Base-by-base conservation (phyloP, 2,888 invertebrate species). In the Euplexia lucipara region DNA sequence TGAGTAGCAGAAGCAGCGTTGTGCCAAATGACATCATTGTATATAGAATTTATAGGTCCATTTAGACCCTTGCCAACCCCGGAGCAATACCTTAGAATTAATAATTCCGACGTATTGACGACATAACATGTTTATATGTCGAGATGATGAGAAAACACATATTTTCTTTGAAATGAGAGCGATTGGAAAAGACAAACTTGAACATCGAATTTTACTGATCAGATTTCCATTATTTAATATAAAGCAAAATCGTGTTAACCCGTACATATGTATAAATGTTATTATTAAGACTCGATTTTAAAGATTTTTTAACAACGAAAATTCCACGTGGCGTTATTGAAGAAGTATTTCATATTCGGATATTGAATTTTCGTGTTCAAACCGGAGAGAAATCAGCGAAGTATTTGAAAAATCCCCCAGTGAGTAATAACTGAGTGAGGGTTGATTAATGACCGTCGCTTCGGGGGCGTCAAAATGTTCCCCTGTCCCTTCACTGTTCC, bases 381-480 rank as follows among this genome's bases (percentile, higher is more conserved):
- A 57, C 61, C 49, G n/a, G 49, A 61, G 68, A 69, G 69, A 65
- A 78, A 74, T 75, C 75, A 60, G 54, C 62, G 65, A 75, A 78
- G 72, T 71, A 77, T 77, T 75, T 71, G 65, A 77, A 70, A 73
- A 69, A 81, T 82, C 56, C 80, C 59, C 75, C 70, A 61, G 69
- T 66, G 73, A 74, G 79, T 78, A 81, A 82, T 83, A 83, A 81
- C 78, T 65, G 72, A 62, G 69, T 69, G 72, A 60, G 60, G 58
- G 75, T 79, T 83, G 83, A 83, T 83, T 83, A 82, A 83, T 83
- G 81, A 76, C 74, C 69, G 69, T 34, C 69, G 71, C 74, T 64
- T 35, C 56, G 72, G 75, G 64, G 34, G 49, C 63, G 71, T 81
- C 80, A 82, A 78, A 79, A 78, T 68, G 67, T 73, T 73, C 73